These are phyloP conservation scores for Chymomyza procnemis DNA, from an alignment of 2,888 invertebrate genomes.

Conservation along the genomic window DNA sequence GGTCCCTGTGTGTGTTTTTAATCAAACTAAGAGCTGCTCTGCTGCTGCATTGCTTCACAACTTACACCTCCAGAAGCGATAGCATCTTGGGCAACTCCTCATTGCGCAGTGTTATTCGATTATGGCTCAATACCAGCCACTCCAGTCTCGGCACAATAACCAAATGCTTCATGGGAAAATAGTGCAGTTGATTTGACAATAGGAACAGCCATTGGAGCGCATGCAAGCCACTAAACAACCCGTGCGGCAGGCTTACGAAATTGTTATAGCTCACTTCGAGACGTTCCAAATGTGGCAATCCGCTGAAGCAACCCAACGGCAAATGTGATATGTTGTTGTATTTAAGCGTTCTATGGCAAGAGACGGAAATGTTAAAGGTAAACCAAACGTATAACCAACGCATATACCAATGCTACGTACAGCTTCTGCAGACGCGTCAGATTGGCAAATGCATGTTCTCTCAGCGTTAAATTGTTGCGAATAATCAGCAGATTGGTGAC, in stretches of 20 bases:
- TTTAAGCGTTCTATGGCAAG: constrained; percentile 67
- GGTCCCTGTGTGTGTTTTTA: constrained; percentile 34
- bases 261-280: constrained; percentile 75
- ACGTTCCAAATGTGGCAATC: constrained; percentile 63
- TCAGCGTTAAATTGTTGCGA: constrained; percentile 72
- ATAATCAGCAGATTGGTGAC: constrained; percentile 73
- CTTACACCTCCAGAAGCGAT: constrained; percentile 80
- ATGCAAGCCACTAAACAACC: constrained; percentile 78
- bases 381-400: no score
- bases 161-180: constrained; percentile 78
- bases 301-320: constrained; percentile 70
- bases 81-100: constrained; percentile 79
- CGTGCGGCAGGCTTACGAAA: constrained; percentile 72
- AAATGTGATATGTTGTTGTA: constrained; percentile 76
- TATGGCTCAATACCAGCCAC: constrained; percentile 80
- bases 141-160: constrained; percentile 76
- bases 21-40: constrained; percentile 56
- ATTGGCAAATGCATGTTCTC: constrained; percentile 62
- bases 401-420: constrained; percentile 49
- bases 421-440: constrained; percentile 62
- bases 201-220: constrained; percentile 79
- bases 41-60: constrained; percentile 29
- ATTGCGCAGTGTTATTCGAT: constrained; percentile 79
- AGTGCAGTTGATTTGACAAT: constrained; percentile 78
- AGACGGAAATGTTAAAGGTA: not conserved